Evolutionary conservation across 2,888 invertebrate species (phyloP).

Genomic region (Apoderus coryli): DNA sequence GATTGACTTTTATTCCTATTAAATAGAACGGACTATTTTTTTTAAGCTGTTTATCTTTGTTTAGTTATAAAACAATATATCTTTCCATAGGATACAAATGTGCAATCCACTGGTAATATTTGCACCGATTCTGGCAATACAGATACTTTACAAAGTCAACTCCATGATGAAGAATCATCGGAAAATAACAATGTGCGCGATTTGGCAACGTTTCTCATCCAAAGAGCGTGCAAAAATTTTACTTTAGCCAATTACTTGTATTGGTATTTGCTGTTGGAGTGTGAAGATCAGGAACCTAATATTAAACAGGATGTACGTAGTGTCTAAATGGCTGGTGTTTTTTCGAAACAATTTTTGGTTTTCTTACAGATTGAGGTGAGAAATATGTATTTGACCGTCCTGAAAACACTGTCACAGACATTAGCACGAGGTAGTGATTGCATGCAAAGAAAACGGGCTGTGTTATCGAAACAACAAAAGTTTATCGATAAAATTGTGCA

Average conservation of each 20-base stretch:
- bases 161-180: constrained; percentile 29
- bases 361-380: constrained; percentile 33
- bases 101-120: constrained; percentile 27
- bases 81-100: too few species aligned
- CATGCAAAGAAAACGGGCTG: constrained; percentile 59
- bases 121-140: constrained; percentile 35
- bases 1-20: too few species aligned
- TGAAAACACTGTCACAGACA: constrained; percentile 68
- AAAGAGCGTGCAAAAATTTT: constrained; percentile 76
- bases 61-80: too few species aligned
- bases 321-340: too few species aligned
- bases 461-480: constrained; percentile 71
- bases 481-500: constrained; percentile 85
- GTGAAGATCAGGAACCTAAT: constrained; percentile 69
- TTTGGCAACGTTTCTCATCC: constrained; percentile 81
- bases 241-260: constrained; percentile 92
- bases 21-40: too few species aligned
- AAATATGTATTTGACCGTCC: constrained; percentile 81
- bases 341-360: too few species aligned
- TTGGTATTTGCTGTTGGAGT: constrained; percentile 92
- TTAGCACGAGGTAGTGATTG: constrained; percentile 53
- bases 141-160: constrained; percentile 36
- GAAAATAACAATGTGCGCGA: constrained; percentile 38
- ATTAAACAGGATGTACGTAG: constrained; percentile 50
- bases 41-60: too few species aligned